These are phyloP conservation scores for Aphidoletes aphidimyza DNA, from an alignment of 2,888 invertebrate species.

Conservation along the genomic window DNA sequence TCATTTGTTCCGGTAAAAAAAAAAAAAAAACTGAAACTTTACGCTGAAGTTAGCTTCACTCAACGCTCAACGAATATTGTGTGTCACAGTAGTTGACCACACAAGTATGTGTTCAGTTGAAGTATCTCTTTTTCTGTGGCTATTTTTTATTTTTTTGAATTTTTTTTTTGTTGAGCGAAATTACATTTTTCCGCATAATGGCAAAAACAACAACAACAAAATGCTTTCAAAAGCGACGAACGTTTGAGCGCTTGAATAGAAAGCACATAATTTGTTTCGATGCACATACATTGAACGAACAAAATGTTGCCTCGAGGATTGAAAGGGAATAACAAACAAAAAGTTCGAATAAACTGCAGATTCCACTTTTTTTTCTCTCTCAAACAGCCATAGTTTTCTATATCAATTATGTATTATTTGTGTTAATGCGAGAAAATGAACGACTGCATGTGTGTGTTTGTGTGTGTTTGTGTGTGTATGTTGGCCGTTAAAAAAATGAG, in stretches of 20 bases:
- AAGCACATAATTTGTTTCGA: not conserved
- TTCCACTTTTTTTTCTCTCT: not conserved
- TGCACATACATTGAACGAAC: not conserved
- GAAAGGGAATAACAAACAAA: not conserved
- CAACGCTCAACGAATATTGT: not conserved
- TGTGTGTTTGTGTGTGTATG: not conserved
- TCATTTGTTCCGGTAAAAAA: no score
- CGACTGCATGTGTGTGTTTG: not conserved
- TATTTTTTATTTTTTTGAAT: no score
- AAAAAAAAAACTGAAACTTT: no score
- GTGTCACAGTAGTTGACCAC: slow-evolving; percentile 10
- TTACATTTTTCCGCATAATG: slow-evolving; percentile 41
- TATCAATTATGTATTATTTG: slow-evolving; percentile 46
- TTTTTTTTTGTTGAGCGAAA: not conserved
- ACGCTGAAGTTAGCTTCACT: not conserved
- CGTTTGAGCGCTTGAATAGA: not conserved
- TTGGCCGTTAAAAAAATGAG: slow-evolving; percentile 5
- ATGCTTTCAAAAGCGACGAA: not conserved
- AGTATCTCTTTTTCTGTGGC: not conserved
- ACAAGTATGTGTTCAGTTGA: slow-evolving; percentile 7
- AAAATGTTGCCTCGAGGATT: not conserved
- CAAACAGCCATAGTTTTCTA: not conserved
- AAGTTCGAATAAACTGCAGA: not conserved
- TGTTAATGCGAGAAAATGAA: slow-evolving; percentile 32
- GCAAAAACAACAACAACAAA: not conserved